A percentile compares a stretch with the other conserved stretches of the same genome.
phyloP scores from a whole-genome alignment of 2,797 vertebrate genomes.

The Momotus momota region DNA sequence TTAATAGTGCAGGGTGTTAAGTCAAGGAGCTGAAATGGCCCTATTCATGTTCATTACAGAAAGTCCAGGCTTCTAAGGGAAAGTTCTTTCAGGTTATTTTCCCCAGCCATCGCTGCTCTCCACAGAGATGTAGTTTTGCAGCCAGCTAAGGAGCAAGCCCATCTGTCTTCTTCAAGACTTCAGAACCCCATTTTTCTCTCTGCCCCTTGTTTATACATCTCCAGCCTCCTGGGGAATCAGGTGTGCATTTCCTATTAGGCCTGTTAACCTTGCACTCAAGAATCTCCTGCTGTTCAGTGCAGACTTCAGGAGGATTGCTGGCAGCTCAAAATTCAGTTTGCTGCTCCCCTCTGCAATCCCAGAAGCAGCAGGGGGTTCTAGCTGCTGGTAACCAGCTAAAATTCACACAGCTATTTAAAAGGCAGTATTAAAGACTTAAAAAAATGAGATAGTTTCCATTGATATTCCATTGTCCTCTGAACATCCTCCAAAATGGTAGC shows the following conservation, averaged over 20 bases:
- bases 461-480: not conserved
- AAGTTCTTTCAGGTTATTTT: not conserved
- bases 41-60: not conserved
- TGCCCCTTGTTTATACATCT: not conserved
- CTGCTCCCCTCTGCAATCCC: constrained; percentile 17
- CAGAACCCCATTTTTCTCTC: not conserved
- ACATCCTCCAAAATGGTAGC: not conserved
- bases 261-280: constrained; percentile 6
- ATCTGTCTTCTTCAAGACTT: not conserved
- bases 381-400: not conserved
- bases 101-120: not conserved
- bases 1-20: not conserved
- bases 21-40: not conserved
- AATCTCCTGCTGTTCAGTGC: constrained; percentile 38
- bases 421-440: not conserved
- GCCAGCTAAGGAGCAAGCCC: not conserved
- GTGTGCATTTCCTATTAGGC: not conserved
- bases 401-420: constrained; percentile 32
- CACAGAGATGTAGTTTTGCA: not conserved
- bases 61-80: not conserved
- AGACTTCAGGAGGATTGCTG: constrained; percentile 6
- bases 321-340: constrained; percentile 27
- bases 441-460: constrained; percentile 6
- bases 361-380: constrained; percentile 34
- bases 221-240: not conserved